These are phyloP conservation scores for Hippocampus comes DNA, from an alignment of 2,113 vertebrate species.

Conservation along the genomic window DNA sequence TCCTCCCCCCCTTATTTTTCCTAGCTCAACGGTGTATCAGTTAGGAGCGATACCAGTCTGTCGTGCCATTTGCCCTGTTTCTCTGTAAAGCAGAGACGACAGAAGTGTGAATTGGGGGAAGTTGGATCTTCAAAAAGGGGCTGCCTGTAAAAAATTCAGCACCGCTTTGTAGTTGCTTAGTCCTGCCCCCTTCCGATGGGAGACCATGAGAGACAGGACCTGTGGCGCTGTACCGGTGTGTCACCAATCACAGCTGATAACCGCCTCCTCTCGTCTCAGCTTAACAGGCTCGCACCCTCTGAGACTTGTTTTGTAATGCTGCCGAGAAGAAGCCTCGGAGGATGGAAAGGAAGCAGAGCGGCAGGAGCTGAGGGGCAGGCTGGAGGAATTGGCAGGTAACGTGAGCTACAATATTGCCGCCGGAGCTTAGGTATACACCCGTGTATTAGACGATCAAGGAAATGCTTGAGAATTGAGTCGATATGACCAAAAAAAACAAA, in stretches of 20 bases:
- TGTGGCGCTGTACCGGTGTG: conserved; percentile 35
- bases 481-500: conserved; percentile 40
- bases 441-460: background rate
- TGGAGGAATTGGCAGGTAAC: background rate
- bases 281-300: conserved; percentile 15
- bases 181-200: conserved; percentile 10
- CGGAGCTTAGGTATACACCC: background rate
- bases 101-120: background rate
- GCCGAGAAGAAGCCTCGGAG: conserved; percentile 10
- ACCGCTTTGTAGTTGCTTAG: conserved; percentile 60
- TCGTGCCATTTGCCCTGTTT: conserved; percentile 45
- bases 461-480: background rate
- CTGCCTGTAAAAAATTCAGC: conserved; percentile 54
- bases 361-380: background rate
- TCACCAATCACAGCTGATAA: conserved; percentile 54
- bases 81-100: background rate
- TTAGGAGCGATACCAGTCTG: background rate
- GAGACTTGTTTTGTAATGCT: background rate
- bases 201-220: conserved; percentile 23
- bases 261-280: conserved; percentile 42
- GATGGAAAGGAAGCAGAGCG: conserved; percentile 5
- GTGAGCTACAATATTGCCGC: background rate
- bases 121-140: conserved; percentile 39
- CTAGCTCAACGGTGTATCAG: background rate
- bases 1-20: too few species aligned